A percentile compares a stretch with the other conserved stretches of the same genome.
Conservation (phyloP, 2,113 vertebrate genomes). For the Ctenomys sociabilis region DNA sequence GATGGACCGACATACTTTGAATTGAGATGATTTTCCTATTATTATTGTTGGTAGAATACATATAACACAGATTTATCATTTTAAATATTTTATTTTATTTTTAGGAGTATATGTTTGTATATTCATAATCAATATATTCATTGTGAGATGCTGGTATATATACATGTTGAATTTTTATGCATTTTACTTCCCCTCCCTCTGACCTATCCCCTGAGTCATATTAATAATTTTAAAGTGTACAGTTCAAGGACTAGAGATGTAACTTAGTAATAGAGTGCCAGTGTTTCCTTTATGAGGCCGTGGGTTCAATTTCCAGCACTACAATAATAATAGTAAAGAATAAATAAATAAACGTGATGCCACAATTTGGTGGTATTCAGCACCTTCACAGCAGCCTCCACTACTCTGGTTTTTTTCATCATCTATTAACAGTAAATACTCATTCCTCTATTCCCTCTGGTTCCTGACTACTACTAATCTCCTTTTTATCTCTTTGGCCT, state of each 20-base stretch:
- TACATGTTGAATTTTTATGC: not conserved
- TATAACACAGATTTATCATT: constrained; percentile 16
- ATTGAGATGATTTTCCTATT: not conserved
- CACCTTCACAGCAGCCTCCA: not conserved
- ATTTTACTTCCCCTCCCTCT: not conserved
- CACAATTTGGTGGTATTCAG: not conserved
- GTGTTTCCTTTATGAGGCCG: not conserved
- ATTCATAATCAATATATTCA: not conserved
- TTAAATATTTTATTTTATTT: constrained; percentile 32
- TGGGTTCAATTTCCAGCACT: not conserved
- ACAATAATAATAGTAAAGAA: not conserved
- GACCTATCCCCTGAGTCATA: not conserved
- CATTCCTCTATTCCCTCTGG: not conserved
- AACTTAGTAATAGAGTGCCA: not conserved
- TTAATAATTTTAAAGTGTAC: constrained; percentile 38
- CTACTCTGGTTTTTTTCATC: constrained; percentile 42
- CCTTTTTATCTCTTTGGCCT: not conserved
- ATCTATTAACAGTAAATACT: not conserved
- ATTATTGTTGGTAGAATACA: not conserved
- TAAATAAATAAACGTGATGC: not conserved
- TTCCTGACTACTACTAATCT: not conserved
- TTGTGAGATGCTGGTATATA: not conserved
- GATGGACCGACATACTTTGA: not conserved
- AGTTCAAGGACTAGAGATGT: not conserved
- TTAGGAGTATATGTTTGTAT: not conserved